Conservation (phyloP, 2,113 vertebrate genomes). For the Corythoichthys haematopterus region DNA sequence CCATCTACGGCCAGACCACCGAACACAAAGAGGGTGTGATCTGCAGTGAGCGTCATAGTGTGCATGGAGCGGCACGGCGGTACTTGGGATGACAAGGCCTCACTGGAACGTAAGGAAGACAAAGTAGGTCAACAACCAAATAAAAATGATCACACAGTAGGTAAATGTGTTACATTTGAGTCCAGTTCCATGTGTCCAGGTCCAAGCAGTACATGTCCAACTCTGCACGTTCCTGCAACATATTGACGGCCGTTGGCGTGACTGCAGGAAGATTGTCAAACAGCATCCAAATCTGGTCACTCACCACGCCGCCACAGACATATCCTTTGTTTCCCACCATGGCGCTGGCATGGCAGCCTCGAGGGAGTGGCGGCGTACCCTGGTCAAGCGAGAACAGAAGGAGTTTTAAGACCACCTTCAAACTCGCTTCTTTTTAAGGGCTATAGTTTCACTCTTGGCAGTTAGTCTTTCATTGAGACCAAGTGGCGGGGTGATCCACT, state of each 20-base stretch:
- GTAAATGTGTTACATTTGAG: conserved; percentile 74
- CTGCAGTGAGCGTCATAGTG: conserved; percentile 83
- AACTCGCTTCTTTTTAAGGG: not conserved
- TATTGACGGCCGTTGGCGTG: not conserved
- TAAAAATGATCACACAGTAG: not conserved
- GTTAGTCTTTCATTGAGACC: too few relatives aligned
- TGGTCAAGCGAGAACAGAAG: conserved; percentile 14
- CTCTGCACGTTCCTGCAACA: conserved; percentile 77
- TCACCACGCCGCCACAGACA: conserved; percentile 88
- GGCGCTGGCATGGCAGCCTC: conserved; percentile 63
- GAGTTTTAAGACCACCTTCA: not conserved
- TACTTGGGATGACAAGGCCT: conserved; percentile 54
- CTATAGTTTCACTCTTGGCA: too few relatives aligned
- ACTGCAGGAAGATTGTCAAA: conserved; percentile 39
- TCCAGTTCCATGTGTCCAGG: conserved; percentile 90
- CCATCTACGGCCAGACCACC: conserved; percentile 85
- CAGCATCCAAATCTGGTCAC: conserved; percentile 28
- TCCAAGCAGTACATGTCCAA: conserved; percentile 89
- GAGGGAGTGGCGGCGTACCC: conserved; percentile 55
- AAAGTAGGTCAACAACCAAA: not conserved
- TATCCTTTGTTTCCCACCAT: conserved; percentile 86
- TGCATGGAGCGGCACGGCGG: conserved; percentile 89
- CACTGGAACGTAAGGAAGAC: conserved; percentile 61
- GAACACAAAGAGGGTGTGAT: conserved; percentile 83
- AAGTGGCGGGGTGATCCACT: too few relatives aligned